Percentiles rank a stretch among this genome's conserved stretches.
phyloP scores from a whole-genome alignment of 2,888 invertebrate genomes.

The Lithophane ornitopus region DNA sequence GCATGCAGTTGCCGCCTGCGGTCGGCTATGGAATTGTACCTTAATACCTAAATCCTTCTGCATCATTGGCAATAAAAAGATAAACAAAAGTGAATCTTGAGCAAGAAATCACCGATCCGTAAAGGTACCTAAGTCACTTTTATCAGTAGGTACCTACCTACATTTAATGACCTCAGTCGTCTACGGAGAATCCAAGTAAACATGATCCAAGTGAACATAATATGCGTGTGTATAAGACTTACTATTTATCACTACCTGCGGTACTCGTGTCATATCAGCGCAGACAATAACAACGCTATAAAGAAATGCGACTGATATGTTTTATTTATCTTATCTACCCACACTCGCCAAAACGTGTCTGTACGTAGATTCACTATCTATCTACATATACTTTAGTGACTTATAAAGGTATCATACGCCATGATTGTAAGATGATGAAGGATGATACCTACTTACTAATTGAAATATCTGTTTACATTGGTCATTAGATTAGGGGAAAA shows the following conservation, averaged over 20 bases:
- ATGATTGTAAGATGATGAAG: conserved; percentile 15
- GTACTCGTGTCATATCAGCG: conserved; percentile 52
- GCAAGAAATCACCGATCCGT: conserved; percentile 19
- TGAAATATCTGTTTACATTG: conserved; percentile 22
- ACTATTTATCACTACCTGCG: conserved; percentile 44
- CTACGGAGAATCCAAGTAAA: conserved; percentile 42
- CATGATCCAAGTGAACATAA: conserved; percentile 11
- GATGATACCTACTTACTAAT: conserved; percentile 6
- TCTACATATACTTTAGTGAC: conserved; percentile 30
- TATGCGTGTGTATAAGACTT: conserved; percentile 21
- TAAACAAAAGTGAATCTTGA: conserved; percentile 25
- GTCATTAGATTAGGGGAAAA: conserved; percentile 36
- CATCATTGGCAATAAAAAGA: neutral
- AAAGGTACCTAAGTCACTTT: conserved; percentile 28
- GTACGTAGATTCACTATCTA: conserved; percentile 54
- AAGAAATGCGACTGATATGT: conserved; percentile 62
- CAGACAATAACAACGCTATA: conserved; percentile 64
- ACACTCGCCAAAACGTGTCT: conserved; percentile 61
- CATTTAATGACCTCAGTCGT: conserved; percentile 49
- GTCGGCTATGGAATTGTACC: no score
- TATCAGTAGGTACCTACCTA: conserved; percentile 34
- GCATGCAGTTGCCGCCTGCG: no score
- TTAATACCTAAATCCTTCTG: neutral
- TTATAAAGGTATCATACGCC: conserved; percentile 34
- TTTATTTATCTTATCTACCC: conserved; percentile 59